Evolutionary conservation across 2,888 invertebrate species (phyloP).

Genomic region (Euspilapteryx auroguttella): DNA sequence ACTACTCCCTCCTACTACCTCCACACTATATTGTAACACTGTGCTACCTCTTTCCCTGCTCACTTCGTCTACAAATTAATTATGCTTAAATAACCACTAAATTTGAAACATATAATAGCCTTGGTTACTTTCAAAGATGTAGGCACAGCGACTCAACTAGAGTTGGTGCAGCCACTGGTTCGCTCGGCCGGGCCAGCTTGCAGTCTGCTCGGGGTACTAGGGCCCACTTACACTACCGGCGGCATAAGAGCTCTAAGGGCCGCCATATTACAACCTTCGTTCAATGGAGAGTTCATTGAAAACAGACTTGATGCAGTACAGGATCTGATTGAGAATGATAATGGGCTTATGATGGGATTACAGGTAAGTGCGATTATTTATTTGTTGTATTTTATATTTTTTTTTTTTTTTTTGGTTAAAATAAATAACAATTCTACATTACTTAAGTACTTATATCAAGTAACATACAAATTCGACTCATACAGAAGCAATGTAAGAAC

Average conservation of each 20-base stretch:
- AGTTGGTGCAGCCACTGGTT: constrained; percentile 64
- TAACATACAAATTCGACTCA: constrained; percentile 70
- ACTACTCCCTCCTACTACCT: no score
- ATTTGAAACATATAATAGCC: not conserved
- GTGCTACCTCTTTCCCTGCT: no score
- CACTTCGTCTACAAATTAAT: not conserved
- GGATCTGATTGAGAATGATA: constrained; percentile 71
- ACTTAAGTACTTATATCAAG: constrained; percentile 61
- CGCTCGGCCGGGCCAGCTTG: constrained; percentile 41
- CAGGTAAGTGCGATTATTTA: constrained; percentile 31
- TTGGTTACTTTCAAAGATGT: constrained; percentile 60
- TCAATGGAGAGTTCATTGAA: constrained; percentile 66
- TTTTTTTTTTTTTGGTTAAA: not conserved
- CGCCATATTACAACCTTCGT: constrained; percentile 79
- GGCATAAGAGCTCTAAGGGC: constrained; percentile 81
- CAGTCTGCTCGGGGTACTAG: constrained; percentile 42
- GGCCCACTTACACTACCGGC: constrained; percentile 52
- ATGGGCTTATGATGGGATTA: constrained; percentile 63
- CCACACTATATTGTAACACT: no score
- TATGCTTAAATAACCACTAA: not conserved
- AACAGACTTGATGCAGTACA: constrained; percentile 73
- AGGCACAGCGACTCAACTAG: constrained; percentile 77
- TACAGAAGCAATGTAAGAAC: no score
- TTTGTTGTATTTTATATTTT: not conserved
- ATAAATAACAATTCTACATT: not conserved